Evolutionary conservation across 2,797 vertebrate genomes (phyloP), one percentile per base, ranked within the genome.

Genomic region (Myioborus melanocephalus): DNA sequence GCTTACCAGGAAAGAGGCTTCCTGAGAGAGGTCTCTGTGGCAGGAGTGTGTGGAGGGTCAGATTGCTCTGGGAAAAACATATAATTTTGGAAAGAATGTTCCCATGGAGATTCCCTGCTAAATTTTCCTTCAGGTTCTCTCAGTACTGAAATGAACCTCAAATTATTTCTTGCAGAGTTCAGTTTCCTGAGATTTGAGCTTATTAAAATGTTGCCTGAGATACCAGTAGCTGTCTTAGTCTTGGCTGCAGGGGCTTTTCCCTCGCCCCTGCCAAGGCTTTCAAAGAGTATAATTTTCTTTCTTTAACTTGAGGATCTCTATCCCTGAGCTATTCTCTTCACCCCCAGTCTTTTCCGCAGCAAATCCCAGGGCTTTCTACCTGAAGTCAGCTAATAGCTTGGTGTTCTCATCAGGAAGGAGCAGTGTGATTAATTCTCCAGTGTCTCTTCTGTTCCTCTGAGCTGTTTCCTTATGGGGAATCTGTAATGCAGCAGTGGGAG

Each of bases 171-270:
- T 83, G 28, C 23, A 75, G 43, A 83, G 73, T 90, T 89, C 22
- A 21, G 35, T 71, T 94, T 65, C 69, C 83, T 90, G 61, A 91
- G 65, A 86, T 81, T 61, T 90, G 14, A 83, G 39, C 41, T 93
- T 91, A 68, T 80, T 92, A 89, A 96, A 93, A 89, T 87, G 22
- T 93, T 95, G 44, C 35, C 79, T 71, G 87, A 94, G 57, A 88
- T 81, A 87, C n/a, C 61, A 75, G 46, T 68, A 75, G 64, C 43
- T 79, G 37, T 5, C 59, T 96, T 46, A 53, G 37, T 47, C 60
- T 93, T 87, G 86, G 76, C 89, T 92, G 32, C 56, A 94, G 60
- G 75, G 87, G 20, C 19, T 94, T 90, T 88, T 86, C 35, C 34
- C 28, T 94, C 32, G 2, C 16, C 43, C 22, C 23, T 88, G 27